A percentile compares a stretch with the other conserved stretches of the same genome.
These are phyloP conservation scores for Austrolebias charrua DNA, from an alignment of 2,797 vertebrate species.

Conservation along the genomic window DNA sequence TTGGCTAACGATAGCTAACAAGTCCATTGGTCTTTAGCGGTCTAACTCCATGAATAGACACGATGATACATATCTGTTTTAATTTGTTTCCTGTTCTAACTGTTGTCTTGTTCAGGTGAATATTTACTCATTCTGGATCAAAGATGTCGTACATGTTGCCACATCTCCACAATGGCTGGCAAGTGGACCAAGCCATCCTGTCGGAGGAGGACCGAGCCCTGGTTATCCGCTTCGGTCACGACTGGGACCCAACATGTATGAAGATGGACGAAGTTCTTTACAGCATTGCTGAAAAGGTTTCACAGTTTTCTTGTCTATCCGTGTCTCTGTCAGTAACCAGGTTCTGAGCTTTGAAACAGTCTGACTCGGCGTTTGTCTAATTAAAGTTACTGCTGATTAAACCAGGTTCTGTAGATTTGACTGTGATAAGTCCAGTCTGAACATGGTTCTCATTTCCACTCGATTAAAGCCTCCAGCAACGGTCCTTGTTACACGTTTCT, in stretches of 20 bases:
- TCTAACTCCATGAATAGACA: too few relatives aligned
- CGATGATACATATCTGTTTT: too few relatives aligned
- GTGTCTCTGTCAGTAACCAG: neutral
- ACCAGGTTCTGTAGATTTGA: too few relatives aligned
- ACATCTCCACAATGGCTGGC: constrained; percentile 98
- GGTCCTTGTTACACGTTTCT: too few relatives aligned
- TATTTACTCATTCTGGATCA: neutral
- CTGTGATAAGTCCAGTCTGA: too few relatives aligned
- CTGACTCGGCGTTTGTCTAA: too few relatives aligned
- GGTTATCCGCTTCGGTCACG: constrained; percentile 97
- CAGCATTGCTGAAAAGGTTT: constrained; percentile 96
- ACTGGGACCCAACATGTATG: constrained; percentile 99
- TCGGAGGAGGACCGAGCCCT: constrained; percentile 97
- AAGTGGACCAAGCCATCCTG: constrained; percentile 97
- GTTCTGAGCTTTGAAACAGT: too few relatives aligned
- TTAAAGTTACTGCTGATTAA: too few relatives aligned
- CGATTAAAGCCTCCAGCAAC: too few relatives aligned
- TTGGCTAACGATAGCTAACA: neutral
- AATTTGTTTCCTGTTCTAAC: neutral
- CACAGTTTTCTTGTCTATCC: neutral
- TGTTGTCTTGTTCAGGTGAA: constrained; percentile 14
- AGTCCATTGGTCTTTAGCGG: too few relatives aligned
- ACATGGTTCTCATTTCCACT: too few relatives aligned
- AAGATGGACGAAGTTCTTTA: constrained; percentile 99
- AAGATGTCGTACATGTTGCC: constrained; percentile 98